Conservation (phyloP, 2,113 vertebrate species). For the Isurus oxyrinchus region DNA sequence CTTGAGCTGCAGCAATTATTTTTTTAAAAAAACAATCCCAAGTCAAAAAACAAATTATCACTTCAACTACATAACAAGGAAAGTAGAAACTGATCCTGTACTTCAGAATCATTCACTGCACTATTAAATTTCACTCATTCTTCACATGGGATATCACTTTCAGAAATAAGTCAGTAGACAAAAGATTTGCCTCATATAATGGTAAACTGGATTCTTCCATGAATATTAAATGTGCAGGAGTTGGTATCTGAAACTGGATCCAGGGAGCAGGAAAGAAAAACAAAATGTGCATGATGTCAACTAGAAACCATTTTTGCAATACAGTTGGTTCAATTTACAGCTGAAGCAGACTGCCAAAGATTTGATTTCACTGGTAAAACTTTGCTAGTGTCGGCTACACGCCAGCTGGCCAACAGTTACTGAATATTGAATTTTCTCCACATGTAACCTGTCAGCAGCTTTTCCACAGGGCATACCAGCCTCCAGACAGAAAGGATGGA, state of each 20-base stretch:
- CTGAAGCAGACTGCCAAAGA: constrained; percentile 33
- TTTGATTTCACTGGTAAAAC: constrained; percentile 34
- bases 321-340: constrained; percentile 29
- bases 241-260: constrained; percentile 29
- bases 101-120: background rate
- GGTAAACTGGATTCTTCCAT: background rate
- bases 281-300: constrained; percentile 36
- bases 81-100: background rate
- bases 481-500: background rate
- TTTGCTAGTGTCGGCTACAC: constrained; percentile 3
- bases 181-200: background rate
- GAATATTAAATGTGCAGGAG: constrained; percentile 12
- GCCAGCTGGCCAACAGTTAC: constrained; percentile 27
- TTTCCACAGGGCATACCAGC: constrained; percentile 13
- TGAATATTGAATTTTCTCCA: constrained; percentile 36
- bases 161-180: background rate
- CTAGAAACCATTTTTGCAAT: constrained; percentile 36
- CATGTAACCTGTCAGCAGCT: constrained; percentile 31
- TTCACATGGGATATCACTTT: background rate
- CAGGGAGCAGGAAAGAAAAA: constrained; percentile 35
- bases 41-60: background rate
- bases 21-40: background rate
- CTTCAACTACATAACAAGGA: background rate
- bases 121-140: constrained; percentile 1
- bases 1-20: background rate